Percentiles rank a stretch among this genome's conserved stretches.
These are phyloP conservation scores for Dendrolimus pini DNA, from an alignment of 2,888 invertebrate genomes.

Conservation along the genomic window DNA sequence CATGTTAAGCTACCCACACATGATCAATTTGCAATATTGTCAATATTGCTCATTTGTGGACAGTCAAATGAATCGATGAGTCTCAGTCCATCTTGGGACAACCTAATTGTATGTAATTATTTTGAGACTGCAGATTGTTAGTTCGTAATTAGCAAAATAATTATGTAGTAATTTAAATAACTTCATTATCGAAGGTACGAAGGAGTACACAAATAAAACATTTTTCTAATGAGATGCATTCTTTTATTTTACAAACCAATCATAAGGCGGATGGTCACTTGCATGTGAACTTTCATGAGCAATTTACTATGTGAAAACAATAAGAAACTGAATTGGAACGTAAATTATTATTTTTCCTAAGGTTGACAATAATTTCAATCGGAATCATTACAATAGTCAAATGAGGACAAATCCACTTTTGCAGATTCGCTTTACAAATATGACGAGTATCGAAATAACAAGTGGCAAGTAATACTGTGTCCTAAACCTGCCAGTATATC, in stretches of 20 bases:
- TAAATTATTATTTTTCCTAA: too few relatives aligned
- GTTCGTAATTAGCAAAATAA: conserved; percentile 66
- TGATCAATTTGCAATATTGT: background rate
- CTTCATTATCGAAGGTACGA: conserved; percentile 52
- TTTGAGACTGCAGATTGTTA: conserved; percentile 75
- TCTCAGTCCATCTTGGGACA: conserved; percentile 49
- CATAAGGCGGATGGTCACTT: conserved; percentile 1
- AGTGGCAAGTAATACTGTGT: too few relatives aligned
- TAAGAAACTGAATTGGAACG: too few relatives aligned
- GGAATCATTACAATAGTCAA: too few relatives aligned
- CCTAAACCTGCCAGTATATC: too few relatives aligned
- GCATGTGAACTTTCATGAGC: too few relatives aligned
- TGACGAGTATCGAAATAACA: too few relatives aligned
- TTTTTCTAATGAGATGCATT: conserved; percentile 52
- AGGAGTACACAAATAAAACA: conserved; percentile 68
- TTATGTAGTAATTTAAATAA: conserved; percentile 61
- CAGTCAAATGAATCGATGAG: conserved; percentile 28
- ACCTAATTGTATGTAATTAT: conserved; percentile 68
- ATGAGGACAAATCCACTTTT: too few relatives aligned
- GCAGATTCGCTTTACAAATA: too few relatives aligned
- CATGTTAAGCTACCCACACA: conserved; percentile 1
- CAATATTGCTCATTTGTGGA: conserved; percentile 4
- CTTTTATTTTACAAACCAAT: conserved; percentile 28
- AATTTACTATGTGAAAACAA: too few relatives aligned
- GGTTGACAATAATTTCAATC: too few relatives aligned